These are phyloP conservation scores for Batillaria attramentaria DNA, from an alignment of 1,140 invertebrate genomes.

Conservation along the genomic window DNA sequence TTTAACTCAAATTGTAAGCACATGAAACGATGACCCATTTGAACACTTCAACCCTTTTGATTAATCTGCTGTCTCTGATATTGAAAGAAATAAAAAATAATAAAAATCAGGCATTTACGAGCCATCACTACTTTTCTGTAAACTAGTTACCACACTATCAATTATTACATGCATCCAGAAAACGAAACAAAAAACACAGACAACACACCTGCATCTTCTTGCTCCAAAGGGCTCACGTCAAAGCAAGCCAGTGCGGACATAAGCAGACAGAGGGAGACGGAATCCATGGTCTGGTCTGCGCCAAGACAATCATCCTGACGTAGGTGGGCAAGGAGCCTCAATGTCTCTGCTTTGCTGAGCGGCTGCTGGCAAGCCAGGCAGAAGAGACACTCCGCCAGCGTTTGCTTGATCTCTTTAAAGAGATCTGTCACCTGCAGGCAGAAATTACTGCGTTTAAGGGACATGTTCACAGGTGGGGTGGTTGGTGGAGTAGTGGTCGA, in stretches of 20 bases:
- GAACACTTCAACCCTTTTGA: too few species aligned
- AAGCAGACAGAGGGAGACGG: constrained; percentile 83
- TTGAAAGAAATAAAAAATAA: too few species aligned
- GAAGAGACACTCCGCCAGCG: constrained; percentile 89
- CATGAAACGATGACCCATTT: too few species aligned
- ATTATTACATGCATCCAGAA: too few species aligned
- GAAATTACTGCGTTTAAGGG: background rate
- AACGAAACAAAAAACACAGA: too few species aligned
- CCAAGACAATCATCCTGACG: constrained; percentile 58
- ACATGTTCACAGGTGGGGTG: background rate
- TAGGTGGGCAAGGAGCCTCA: constrained; percentile 72
- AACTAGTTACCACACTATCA: too few species aligned
- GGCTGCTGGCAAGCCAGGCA: constrained; percentile 89
- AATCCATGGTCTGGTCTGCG: constrained; percentile 77
- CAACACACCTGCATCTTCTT: constrained; percentile 72
- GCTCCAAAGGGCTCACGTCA: constrained; percentile 83
- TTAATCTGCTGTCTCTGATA: too few species aligned
- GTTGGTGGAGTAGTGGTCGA: too few species aligned
- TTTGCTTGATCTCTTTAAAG: constrained; percentile 84
- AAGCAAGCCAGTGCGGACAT: constrained; percentile 89
- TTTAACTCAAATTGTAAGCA: too few species aligned
- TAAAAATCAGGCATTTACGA: too few species aligned
- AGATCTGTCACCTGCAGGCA: constrained; percentile 81
- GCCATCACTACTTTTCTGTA: too few species aligned
- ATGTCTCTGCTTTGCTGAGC: constrained; percentile 76